Evolutionary conservation across 2,113 vertebrate species (phyloP).

Genomic region (Chaenogobius annularis): DNA sequence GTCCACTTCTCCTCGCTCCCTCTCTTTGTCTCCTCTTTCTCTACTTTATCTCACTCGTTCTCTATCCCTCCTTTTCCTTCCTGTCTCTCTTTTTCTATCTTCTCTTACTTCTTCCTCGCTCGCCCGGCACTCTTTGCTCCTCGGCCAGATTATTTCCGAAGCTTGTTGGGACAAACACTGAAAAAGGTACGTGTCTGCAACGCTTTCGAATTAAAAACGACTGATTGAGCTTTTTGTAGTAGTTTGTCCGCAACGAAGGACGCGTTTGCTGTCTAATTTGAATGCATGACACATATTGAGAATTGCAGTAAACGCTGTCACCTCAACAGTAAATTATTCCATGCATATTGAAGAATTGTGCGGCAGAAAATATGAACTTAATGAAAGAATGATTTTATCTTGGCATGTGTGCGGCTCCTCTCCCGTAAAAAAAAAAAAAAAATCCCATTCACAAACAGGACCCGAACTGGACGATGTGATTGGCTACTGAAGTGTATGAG

Average conservation of each 20-base stretch:
- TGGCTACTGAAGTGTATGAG: constrained; percentile 57
- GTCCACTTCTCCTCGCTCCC: constrained; percentile 53
- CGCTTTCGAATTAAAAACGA: constrained; percentile 11
- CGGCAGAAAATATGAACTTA: constrained; percentile 19
- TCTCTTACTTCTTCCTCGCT: constrained; percentile 29
- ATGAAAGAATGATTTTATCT: constrained; percentile 4
- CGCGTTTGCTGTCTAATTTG: neutral
- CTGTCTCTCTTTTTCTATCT: constrained; percentile 31
- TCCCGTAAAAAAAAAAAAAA: constrained; percentile 36
- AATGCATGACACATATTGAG: constrained; percentile 3
- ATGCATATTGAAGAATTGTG: neutral
- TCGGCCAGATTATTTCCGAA: constrained; percentile 54
- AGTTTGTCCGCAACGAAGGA: neutral
- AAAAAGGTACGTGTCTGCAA: constrained; percentile 48
- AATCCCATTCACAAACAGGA: constrained; percentile 76
- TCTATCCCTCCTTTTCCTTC: constrained; percentile 26
- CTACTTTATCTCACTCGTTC: constrained; percentile 25
- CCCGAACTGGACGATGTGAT: constrained; percentile 55
- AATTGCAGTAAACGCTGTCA: constrained; percentile 2
- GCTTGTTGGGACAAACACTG: constrained; percentile 53
- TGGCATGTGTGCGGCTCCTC: constrained; percentile 44
- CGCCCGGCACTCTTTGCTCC: constrained; percentile 30
- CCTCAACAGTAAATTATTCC: constrained; percentile 7
- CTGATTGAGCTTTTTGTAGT: neutral
- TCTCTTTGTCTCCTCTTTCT: constrained; percentile 38